Base-by-base conservation (phyloP, 53 echinoderm and acorn worm species). In the Patiria pectinifera region DNA sequence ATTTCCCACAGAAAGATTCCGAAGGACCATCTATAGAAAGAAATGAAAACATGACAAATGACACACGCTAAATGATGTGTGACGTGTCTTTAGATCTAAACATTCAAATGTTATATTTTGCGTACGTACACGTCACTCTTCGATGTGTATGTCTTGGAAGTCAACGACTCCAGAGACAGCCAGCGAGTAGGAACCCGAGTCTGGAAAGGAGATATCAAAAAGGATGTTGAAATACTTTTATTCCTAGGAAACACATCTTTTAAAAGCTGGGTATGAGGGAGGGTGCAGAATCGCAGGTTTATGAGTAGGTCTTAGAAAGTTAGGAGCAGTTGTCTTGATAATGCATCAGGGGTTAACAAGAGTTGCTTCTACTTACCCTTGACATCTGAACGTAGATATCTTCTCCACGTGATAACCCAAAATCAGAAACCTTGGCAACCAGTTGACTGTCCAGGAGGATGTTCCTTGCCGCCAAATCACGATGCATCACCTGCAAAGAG, bases 341-440 rank as follows among this genome's bases (percentile, higher is more conserved):
- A 12, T 25, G 19, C 35, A 35, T 35, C 35, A 35, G 1, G 35
- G 35, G 35, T 35, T 35, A 35, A 35, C 35, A 35, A 45, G 8
- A 15, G 69, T 43, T 9, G 19, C 45, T 16, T 6, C 45, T 44
- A 9, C 23, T 16, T 82, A 93, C 93, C 93, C 80, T 82, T 35
- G 93, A 71, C 23, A 19, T 4, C 60, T 87, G 48, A 14, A 89
- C 89, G 61, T 93, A 93, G 26, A 89, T 82, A 83, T 93, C 89
- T 84, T 90, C 90, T 58, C 83, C 89, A 14, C 90, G 83, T 10
- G 85, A 93, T 71, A 93, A 84, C 9, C 93, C 93, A 84, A 93
- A 35, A 35, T 35, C 35, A 35, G 35, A 35, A 35, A 35, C 35
- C 35, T 35, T 35, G 35, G 35, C 35, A 35, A 35, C 35, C 35